Percentiles rank a stretch among this genome's conserved stretches.
phyloP scores from a whole-genome alignment of 2,797 vertebrate species.

The Scyliorhinus canicula region DNA sequence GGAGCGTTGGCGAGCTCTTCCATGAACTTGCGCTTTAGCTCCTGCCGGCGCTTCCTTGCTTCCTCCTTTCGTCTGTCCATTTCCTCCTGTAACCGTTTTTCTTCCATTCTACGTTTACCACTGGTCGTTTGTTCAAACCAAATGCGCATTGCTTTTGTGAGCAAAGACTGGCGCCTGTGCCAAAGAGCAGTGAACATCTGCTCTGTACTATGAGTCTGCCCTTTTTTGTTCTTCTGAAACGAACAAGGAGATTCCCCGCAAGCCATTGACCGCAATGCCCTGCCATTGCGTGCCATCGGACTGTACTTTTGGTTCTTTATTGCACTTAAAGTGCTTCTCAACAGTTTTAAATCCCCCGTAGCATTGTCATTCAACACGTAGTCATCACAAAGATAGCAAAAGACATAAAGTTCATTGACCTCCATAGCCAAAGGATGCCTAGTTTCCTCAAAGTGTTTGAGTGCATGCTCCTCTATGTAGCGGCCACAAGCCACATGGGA shows the following conservation, averaged over 20 bases:
- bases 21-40: constrained; percentile 82
- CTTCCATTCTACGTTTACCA: constrained; percentile 64
- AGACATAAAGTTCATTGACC: constrained; percentile 88
- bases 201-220: constrained; percentile 53
- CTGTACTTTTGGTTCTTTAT: constrained; percentile 64
- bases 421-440: constrained; percentile 92
- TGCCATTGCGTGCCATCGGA: constrained; percentile 54
- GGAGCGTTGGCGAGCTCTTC: constrained; percentile 83
- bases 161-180: constrained; percentile 79
- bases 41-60: constrained; percentile 73
- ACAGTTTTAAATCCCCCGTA: constrained; percentile 89
- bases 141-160: constrained; percentile 67
- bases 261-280: constrained; percentile 77
- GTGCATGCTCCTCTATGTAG: constrained; percentile 90
- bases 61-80: constrained; percentile 72
- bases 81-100: constrained; percentile 66
- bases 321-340: constrained; percentile 82
- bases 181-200: constrained; percentile 80
- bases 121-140: constrained; percentile 70
- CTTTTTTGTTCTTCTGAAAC: constrained; percentile 53
- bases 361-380: constrained; percentile 95
- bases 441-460: constrained; percentile 83
- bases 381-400: constrained; percentile 91
- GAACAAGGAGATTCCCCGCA: constrained; percentile 54
- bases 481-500: constrained; percentile 90